These are phyloP conservation scores for Chaetodon trifascialis DNA, from an alignment of 2,113 vertebrate species.

Conservation along the genomic window DNA sequence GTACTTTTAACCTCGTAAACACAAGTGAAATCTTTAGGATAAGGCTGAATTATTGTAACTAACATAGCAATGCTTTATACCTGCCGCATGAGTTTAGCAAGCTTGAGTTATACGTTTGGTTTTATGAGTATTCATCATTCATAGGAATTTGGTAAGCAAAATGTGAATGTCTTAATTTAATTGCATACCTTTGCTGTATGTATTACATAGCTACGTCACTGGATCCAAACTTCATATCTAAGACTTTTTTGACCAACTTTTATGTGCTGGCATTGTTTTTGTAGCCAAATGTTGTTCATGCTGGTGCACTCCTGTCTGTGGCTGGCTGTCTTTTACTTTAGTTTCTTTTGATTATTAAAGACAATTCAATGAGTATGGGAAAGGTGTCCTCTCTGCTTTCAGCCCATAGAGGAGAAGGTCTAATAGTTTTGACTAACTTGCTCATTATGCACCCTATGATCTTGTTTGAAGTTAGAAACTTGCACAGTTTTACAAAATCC, in stretches of 20 bases:
- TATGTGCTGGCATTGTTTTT: conserved; percentile 47
- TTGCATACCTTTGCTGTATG: conserved; percentile 28
- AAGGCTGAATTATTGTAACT: conserved; percentile 27
- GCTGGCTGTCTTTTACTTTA: conserved; percentile 60
- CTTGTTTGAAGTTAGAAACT: too few species aligned
- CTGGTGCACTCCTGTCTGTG: conserved; percentile 43
- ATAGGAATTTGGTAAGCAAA: conserved; percentile 53
- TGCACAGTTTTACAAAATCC: too few species aligned
- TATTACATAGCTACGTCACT: conserved; percentile 60
- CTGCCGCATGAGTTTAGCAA: conserved; percentile 55
- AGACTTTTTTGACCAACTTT: conserved; percentile 41
- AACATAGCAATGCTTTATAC: conserved; percentile 40
- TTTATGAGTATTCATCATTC: conserved; percentile 25
- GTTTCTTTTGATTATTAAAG: conserved; percentile 75
- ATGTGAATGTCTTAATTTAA: conserved; percentile 63
- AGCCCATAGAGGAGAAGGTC: too few species aligned
- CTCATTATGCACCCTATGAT: too few species aligned
- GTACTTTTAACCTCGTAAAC: conserved; percentile 14
- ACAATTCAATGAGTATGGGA: conserved; percentile 30
- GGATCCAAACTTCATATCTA: conserved; percentile 48
- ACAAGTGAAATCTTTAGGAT: conserved; percentile 34
- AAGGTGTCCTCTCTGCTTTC: too few species aligned
- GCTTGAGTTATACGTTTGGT: conserved; percentile 21
- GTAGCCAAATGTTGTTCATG: conserved; percentile 51
- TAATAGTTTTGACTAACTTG: too few species aligned